phyloP scores from a whole-genome alignment of 2,113 vertebrate genomes.

The Theristicus caerulescens region DNA sequence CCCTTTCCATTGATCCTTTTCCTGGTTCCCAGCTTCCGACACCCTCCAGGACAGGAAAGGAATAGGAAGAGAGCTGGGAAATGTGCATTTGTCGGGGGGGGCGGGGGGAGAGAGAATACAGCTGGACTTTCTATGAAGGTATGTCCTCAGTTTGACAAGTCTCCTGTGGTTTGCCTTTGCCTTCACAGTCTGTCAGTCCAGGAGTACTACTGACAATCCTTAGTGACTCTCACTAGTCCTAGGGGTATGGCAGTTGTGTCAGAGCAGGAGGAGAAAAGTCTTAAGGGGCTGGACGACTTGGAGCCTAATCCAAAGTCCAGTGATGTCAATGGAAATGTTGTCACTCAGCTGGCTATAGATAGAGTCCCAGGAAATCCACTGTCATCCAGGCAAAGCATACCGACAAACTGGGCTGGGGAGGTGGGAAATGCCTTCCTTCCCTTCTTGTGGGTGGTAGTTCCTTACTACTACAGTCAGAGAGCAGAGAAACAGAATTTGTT shows the following conservation, averaged over 20 bases:
- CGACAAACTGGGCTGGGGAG: neutral
- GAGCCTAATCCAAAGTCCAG: neutral
- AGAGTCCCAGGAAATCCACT: neutral
- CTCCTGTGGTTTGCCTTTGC: neutral
- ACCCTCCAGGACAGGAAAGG: neutral
- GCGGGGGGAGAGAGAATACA: neutral
- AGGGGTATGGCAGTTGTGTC: neutral
- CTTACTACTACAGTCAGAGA: neutral
- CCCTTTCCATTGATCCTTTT: neutral
- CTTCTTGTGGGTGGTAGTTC: neutral
- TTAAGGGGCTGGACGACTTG: neutral
- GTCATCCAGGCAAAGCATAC: neutral
- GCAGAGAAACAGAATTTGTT: neutral
- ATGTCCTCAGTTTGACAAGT: neutral
- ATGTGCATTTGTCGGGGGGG: neutral
- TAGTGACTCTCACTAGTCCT: neutral
- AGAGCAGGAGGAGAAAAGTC: neutral
- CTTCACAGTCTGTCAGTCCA: neutral
- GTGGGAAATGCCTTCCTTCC: neutral
- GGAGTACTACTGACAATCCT: neutral
- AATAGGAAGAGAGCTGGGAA: neutral
- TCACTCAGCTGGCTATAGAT: neutral
- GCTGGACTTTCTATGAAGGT: neutral
- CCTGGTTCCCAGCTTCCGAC: neutral
- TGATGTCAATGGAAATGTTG: neutral